Evolutionary conservation across 2,113 vertebrate species (phyloP), one percentile per base, ranked within the genome.

Genomic region (Peucedramus taeniatus): DNA sequence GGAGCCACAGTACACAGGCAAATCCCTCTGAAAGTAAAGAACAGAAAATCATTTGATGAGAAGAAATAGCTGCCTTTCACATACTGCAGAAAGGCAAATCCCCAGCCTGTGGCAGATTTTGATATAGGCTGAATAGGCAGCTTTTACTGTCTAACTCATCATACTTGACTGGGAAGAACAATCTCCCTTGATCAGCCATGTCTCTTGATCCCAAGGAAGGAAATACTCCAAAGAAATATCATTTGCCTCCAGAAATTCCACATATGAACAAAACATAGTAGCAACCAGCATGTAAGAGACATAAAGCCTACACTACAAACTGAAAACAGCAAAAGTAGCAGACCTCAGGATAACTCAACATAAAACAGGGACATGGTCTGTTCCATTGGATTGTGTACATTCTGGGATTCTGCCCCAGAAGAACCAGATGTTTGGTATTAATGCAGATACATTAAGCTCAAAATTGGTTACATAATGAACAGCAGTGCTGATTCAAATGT

Each of bases 351-450:
- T 21, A 89, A 49, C 12, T 39, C 21, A 64, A 42, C 8, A 75
- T 21, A 26, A 40, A 85, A 40, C 14, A 74, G 39, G 45, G 61
- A 50, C 24, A 24, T 2, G 18, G 24, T 20, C 35, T 81, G 16
- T 59, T 78, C 47, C 33, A n/a, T 2, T 39, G 47, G 8, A 84
- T 11, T 75, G 83, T 71, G 35, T 87, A 75, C 35, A 37, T 78
- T 68, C 69, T 40, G 39, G 51, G 79, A 85, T n/a, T 63, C 28
- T 74, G 31, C 59, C 71, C 57, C 87, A 92, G 68, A 92, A 95
- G 44, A 85, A 70, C 59, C 93, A 93, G 84, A 88, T 93, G 92
- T 86, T 68, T 70, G 50, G n/a, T 81, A 83, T 83, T 86, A 94
- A 83, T 60, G 86, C 44, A 70, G 44, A 95, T 81, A 83, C n/a